Evolutionary conservation across 2,888 invertebrate genomes (phyloP).

Genomic region (Diachrysia chrysitis): DNA sequence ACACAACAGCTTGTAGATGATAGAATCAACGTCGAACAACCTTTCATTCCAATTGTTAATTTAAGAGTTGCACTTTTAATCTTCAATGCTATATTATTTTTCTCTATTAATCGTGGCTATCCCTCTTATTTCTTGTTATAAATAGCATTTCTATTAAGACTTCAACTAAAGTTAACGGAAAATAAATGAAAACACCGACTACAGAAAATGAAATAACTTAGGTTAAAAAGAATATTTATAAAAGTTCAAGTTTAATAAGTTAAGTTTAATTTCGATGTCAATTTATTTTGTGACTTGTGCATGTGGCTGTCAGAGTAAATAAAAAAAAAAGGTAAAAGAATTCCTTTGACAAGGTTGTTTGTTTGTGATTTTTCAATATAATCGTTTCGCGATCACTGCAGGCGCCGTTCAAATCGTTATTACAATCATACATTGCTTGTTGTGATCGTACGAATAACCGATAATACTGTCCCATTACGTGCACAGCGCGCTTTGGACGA

Average conservation of each 20-base stretch:
- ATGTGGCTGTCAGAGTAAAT: too few species aligned
- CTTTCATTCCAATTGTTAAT: slow-evolving; percentile 3
- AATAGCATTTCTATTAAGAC: too few species aligned
- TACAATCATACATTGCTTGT: slow-evolving; percentile 62
- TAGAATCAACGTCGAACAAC: background rate
- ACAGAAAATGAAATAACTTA: too few species aligned
- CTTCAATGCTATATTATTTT: too few species aligned
- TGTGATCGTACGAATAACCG: slow-evolving; percentile 59
- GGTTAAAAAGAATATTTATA: too few species aligned
- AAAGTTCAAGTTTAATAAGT: too few species aligned
- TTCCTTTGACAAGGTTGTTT: background rate
- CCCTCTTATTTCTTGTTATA: too few species aligned
- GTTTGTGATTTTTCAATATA: slow-evolving; percentile 11
- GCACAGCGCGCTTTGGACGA: slow-evolving; percentile 64
- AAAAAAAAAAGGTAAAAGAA: too few species aligned
- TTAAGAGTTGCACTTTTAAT: background rate
- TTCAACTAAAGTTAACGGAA: too few species aligned
- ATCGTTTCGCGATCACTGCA: slow-evolving; percentile 24
- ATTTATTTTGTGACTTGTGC: too few species aligned
- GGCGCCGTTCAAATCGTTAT: slow-evolving; percentile 43
- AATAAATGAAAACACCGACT: background rate
- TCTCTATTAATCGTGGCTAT: too few species aligned
- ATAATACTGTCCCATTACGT: slow-evolving; percentile 62
- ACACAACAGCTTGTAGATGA: background rate
- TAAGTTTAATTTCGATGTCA: too few species aligned